Conservation (phyloP, 2,888 invertebrate genomes). For the Hyles lineata region DNA sequence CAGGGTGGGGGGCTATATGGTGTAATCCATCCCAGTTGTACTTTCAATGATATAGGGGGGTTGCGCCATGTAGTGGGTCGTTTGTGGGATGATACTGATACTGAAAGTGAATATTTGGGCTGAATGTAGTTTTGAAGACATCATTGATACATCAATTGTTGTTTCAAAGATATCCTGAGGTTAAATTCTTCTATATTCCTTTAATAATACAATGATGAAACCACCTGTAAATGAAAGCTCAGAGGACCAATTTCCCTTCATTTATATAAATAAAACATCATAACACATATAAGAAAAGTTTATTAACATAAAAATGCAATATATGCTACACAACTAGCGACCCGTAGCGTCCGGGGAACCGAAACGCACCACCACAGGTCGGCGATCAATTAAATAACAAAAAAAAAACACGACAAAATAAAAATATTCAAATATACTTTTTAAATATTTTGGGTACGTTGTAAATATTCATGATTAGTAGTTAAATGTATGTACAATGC, state of each 20-base stretch:
- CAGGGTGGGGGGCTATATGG: no score
- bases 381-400: slow-evolving; percentile 3
- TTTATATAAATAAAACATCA: slow-evolving; percentile 48
- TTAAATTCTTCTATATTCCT: no score
- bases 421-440: slow-evolving; percentile 44
- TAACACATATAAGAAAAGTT: slow-evolving; percentile 80
- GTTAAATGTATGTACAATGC: slow-evolving; percentile 58
- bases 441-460: slow-evolving; percentile 35
- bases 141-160: no score
- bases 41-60: no score
- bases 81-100: no score
- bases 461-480: slow-evolving; percentile 64
- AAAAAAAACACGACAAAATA: slow-evolving; percentile 37
- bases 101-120: no score
- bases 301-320: slow-evolving; percentile 80
- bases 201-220: not conserved
- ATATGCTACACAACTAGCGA: slow-evolving; percentile 63
- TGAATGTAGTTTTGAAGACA: no score
- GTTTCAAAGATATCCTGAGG: no score
- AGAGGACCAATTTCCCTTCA: not conserved
- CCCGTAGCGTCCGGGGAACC: slow-evolving; percentile 47
- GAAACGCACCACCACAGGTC: slow-evolving; percentile 41
- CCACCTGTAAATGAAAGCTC: not conserved
- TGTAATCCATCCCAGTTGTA: no score
- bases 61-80: no score